Evolutionary conservation across 2,888 invertebrate species (phyloP).

Genomic region (Norana najaformis): DNA sequence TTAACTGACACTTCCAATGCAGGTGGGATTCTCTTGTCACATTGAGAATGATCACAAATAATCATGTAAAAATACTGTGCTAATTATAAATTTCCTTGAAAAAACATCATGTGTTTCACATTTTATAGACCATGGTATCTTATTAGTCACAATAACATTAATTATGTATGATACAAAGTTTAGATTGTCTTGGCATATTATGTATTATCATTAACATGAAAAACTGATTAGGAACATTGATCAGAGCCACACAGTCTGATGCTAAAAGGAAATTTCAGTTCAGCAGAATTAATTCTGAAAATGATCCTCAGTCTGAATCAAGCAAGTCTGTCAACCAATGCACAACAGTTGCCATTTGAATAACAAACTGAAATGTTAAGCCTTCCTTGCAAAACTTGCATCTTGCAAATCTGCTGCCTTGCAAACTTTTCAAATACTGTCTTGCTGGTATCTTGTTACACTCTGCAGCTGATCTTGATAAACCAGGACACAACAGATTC

Average conservation of each 20-base stretch:
- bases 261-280: background rate
- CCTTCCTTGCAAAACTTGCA: background rate
- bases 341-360: no score
- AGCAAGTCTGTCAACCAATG: background rate
- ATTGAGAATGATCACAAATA: background rate
- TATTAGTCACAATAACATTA: background rate
- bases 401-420: background rate
- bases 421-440: background rate
- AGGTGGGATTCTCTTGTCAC: background rate
- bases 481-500: background rate
- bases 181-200: no score
- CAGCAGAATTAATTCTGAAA: no score
- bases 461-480: background rate
- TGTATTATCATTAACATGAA: no score
- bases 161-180: background rate
- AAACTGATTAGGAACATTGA: background rate
- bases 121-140: background rate
- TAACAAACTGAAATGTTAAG: no score
- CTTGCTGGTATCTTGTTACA: background rate
- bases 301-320: background rate
- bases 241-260: background rate
- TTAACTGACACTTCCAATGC: background rate
- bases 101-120: no score
- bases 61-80: background rate
- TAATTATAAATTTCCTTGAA: background rate